phyloP scores from a whole-genome alignment of 1,140 invertebrate genomes.

The Drosophila athabasca region DNA sequence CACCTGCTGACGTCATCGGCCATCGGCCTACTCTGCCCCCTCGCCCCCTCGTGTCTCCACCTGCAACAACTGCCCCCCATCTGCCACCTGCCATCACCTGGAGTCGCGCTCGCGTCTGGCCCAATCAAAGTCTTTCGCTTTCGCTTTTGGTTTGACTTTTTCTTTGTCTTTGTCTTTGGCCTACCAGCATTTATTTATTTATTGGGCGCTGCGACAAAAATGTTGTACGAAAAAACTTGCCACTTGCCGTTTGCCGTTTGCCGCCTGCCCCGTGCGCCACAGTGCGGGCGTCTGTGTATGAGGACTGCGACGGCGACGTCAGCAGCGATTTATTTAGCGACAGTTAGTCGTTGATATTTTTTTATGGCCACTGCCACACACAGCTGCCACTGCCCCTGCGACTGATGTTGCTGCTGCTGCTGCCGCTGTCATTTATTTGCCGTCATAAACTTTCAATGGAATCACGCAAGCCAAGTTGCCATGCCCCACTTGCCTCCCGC shows the following conservation, averaged over 20 bases:
- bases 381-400: slow-evolving; percentile 23
- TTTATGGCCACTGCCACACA: slow-evolving; percentile 47
- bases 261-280: too few relatives aligned
- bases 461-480: slow-evolving; percentile 69
- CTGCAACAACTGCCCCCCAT: too few relatives aligned
- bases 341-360: slow-evolving; percentile 76
- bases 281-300: too few relatives aligned
- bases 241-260: too few relatives aligned
- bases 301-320: slow-evolving; percentile 46
- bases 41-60: too few relatives aligned
- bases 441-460: slow-evolving; percentile 69
- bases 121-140: background rate
- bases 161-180: slow-evolving; percentile 42
- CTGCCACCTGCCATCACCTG: slow-evolving; percentile 30
- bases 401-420: slow-evolving; percentile 5
- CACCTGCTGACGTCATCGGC: slow-evolving; percentile 61
- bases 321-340: slow-evolving; percentile 75
- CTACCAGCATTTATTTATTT: slow-evolving; percentile 64
- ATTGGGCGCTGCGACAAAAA: slow-evolving; percentile 75
- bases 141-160: too few relatives aligned
- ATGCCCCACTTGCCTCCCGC: slow-evolving; percentile 38
- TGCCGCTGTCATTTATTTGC: slow-evolving; percentile 68
- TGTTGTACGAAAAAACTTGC: slow-evolving; percentile 18
- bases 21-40: slow-evolving; percentile 9
- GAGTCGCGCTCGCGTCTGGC: too few relatives aligned